A percentile compares a stretch with the other conserved stretches of the same genome.
Evolutionary conservation across 2,797 vertebrate genomes (phyloP).

Genomic region (Lindbergichthys nudifrons): DNA sequence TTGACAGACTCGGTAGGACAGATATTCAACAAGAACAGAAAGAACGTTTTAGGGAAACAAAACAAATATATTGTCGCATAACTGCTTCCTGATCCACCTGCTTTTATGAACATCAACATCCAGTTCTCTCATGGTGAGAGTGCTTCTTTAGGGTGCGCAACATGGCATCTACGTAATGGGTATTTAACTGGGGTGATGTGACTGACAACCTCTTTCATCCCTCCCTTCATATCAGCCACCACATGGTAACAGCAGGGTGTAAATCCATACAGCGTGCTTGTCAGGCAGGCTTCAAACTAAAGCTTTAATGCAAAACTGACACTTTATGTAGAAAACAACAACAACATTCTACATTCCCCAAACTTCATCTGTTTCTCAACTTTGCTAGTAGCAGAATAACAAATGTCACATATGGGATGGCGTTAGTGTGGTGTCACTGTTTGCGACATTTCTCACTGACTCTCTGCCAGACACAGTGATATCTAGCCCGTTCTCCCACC

Average conservation of each 20-base stretch:
- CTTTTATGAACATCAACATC: neutral
- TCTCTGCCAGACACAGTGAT: constrained; percentile 40
- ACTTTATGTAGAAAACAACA: neutral
- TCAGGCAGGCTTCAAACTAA: constrained; percentile 1
- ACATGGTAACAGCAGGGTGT: constrained; percentile 9
- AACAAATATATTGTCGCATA: neutral
- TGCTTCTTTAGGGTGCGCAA: neutral
- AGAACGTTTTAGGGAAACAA: neutral
- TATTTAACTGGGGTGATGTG: neutral
- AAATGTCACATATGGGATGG: constrained; percentile 44
- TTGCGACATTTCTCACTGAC: constrained; percentile 32
- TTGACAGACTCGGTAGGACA: neutral
- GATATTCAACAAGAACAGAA: neutral
- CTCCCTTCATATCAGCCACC: neutral
- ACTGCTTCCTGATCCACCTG: neutral
- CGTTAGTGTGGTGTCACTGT: constrained; percentile 36
- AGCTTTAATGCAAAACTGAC: constrained; percentile 12
- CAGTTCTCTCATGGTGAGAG: neutral
- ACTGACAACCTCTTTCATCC: neutral
- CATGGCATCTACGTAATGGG: neutral
- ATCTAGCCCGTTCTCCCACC: constrained; percentile 48
- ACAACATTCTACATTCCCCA: neutral
- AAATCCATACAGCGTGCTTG: constrained; percentile 13
- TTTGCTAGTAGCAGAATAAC: constrained; percentile 13
- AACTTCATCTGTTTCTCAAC: neutral